Evolutionary conservation across 2,797 vertebrate species (phyloP), one percentile per base, ranked within the genome.

Genomic region (Capromys pilorides): DNA sequence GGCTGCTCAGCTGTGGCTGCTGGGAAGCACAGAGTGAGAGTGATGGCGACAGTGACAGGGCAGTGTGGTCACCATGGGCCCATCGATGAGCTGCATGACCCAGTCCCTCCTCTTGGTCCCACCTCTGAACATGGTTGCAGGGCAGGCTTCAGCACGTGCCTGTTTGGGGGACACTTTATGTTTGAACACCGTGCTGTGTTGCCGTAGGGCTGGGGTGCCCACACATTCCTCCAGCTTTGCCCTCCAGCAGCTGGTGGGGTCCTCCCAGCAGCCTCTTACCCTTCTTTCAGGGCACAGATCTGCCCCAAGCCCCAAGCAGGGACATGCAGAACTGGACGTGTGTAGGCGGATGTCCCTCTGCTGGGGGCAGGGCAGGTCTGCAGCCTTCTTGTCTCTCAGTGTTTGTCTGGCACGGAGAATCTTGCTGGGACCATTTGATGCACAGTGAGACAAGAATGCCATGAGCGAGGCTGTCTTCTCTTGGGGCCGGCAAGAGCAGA

Each of bases 241-340:
- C 24, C 39, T 79, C 81, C n/a, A 28, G 19, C 33, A 14, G 31
- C 19, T 5, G 26, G 61, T 28, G 6, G 1, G 22, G 41, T 26
- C 51, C 28, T 4, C 45, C 19, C 6, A 1, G 12, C 1, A 7
- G 67, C 24, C 59, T 86, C 69, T 61, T 2, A 0, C 4, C n/a
- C 28, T 18, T 2, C 83, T 39, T 66, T 61, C 41, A 11, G 49
- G 80, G 59, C 36, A 19, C 41, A 12, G 41, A 4, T 4, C 11
- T 5, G 59, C n/a, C n/a, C n/a, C 61, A 21, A 21, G 2, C 13
- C 67, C 51, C 2, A 5, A 2, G 71, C 0, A 0, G 41, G 64
- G 51, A 5, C 14, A 0, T 0, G 12, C 0, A 0, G 6, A 21
- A 1, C 1, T 0, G 0, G 45, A 16, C 21, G 6, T 6, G 0